Percentiles rank a stretch among this genome's conserved stretches.
phyloP scores from a whole-genome alignment of 2,888 invertebrate species.

The Pomacea canaliculata region DNA sequence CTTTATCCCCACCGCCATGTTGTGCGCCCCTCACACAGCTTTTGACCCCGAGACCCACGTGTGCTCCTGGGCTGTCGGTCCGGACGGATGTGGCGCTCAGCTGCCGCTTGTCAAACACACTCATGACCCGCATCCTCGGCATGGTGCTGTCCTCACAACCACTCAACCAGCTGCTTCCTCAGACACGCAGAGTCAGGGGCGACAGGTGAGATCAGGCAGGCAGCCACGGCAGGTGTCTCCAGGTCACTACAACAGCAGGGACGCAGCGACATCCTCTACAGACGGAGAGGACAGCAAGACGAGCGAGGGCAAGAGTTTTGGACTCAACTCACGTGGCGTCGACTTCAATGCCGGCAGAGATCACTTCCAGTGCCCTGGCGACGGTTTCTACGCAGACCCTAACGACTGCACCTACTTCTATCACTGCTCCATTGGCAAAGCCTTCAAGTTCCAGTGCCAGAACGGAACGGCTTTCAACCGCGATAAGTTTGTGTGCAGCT shows the following conservation, averaged over 20 bases:
- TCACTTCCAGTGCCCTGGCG: slow-evolving; percentile 26
- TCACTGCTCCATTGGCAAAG: slow-evolving; percentile 29
- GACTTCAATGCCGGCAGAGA: not conserved
- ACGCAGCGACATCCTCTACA: not conserved
- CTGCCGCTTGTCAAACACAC: not conserved
- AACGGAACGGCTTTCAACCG: slow-evolving; percentile 28
- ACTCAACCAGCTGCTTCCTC: not conserved
- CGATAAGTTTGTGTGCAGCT: slow-evolving; percentile 28
- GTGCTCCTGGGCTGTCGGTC: slow-evolving; percentile 22
- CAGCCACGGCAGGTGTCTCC: not conserved
- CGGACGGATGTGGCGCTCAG: slow-evolving; percentile 13
- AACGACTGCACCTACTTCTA: slow-evolving; percentile 34
- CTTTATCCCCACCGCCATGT: slow-evolving; percentile 21
- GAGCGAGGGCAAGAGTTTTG: not conserved
- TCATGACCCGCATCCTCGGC: not conserved
- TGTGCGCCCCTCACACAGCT: slow-evolving; percentile 23
- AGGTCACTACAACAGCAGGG: not conserved
- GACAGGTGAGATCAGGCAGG: not conserved
- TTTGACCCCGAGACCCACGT: slow-evolving; percentile 31
- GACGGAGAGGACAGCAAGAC: not conserved
- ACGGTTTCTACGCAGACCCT: slow-evolving; percentile 33
- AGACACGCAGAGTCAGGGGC: not conserved
- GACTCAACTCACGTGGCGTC: not conserved
- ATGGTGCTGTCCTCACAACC: not conserved
- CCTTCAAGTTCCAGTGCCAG: slow-evolving; percentile 27